Evolutionary conservation across 2,113 vertebrate genomes (phyloP).

Genomic region (Oreochromis tanganicae): DNA sequence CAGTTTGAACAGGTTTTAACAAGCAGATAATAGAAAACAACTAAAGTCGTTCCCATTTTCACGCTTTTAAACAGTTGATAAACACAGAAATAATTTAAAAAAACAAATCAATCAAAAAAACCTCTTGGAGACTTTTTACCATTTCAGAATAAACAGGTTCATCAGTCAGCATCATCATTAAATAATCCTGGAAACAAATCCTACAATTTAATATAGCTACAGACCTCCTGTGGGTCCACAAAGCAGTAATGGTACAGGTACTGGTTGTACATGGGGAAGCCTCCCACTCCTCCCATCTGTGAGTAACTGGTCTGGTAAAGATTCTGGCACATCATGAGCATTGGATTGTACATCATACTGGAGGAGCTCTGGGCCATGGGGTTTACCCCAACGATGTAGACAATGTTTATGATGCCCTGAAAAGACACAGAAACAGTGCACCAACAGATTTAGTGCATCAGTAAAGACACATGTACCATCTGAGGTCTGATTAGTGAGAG

Average conservation of each 20-base stretch:
- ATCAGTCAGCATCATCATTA: neutral
- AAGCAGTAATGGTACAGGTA: constrained; percentile 92
- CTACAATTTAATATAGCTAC: neutral
- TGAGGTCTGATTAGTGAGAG: neutral
- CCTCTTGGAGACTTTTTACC: neutral
- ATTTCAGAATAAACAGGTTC: neutral
- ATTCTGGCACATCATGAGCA: constrained; percentile 80
- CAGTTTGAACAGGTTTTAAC: neutral
- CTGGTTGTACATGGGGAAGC: constrained; percentile 78
- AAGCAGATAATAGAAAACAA: neutral
- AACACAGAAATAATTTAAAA: neutral
- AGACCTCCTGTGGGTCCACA: constrained; percentile 89
- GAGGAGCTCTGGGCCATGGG: constrained; percentile 79
- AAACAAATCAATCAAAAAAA: neutral
- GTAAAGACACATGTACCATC: neutral
- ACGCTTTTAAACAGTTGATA: accelerated
- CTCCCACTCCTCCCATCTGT: constrained; percentile 61
- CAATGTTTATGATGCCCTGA: constrained; percentile 82
- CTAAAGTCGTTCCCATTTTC: neutral
- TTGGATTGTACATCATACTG: constrained; percentile 76
- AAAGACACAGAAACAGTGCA: neutral
- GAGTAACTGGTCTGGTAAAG: constrained; percentile 70
- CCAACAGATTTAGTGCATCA: neutral
- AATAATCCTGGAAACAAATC: neutral
- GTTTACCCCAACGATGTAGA: constrained; percentile 84